phyloP scores from a whole-genome alignment of 2,113 vertebrate genomes.

The Melanostigma gelatinosum region DNA sequence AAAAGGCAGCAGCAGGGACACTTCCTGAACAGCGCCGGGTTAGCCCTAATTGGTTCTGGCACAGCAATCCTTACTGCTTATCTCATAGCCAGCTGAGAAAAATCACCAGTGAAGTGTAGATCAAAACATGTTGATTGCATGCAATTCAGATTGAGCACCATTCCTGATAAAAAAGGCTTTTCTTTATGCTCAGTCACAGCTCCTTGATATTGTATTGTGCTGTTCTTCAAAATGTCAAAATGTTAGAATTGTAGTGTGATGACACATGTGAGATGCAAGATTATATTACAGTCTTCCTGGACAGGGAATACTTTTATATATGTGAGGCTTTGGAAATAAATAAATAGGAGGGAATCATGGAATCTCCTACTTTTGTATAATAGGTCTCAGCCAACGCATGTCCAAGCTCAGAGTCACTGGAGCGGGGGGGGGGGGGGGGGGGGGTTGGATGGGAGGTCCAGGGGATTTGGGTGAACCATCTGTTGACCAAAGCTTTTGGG shows the following conservation, averaged over 20 bases:
- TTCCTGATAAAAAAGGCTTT: slow-evolving; percentile 10
- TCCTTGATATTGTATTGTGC: background rate
- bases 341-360: slow-evolving; percentile 40
- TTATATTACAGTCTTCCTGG: background rate
- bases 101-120: slow-evolving; percentile 66
- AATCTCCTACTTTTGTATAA: slow-evolving; percentile 47
- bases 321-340: slow-evolving; percentile 6
- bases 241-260: background rate
- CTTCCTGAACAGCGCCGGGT: slow-evolving; percentile 73
- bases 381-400: slow-evolving; percentile 68
- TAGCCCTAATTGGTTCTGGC: slow-evolving; percentile 76
- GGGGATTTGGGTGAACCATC: slow-evolving; percentile 85
- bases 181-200: background rate
- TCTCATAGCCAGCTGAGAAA: slow-evolving; percentile 73
- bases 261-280: background rate
- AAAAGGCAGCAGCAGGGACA: slow-evolving; percentile 75
- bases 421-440: slow-evolving; percentile 38
- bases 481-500: slow-evolving; percentile 85
- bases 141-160: slow-evolving; percentile 39
- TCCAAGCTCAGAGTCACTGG: slow-evolving; percentile 67
- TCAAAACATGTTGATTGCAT: slow-evolving; percentile 72
- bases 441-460: slow-evolving; percentile 61
- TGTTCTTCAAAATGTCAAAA: slow-evolving; percentile 14
- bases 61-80: slow-evolving; percentile 70
- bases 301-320: background rate